Evolutionary conservation across 35 echinoderm and acorn worm genomes (phyloP).

Genomic region (Ophioderma brevispina): DNA sequence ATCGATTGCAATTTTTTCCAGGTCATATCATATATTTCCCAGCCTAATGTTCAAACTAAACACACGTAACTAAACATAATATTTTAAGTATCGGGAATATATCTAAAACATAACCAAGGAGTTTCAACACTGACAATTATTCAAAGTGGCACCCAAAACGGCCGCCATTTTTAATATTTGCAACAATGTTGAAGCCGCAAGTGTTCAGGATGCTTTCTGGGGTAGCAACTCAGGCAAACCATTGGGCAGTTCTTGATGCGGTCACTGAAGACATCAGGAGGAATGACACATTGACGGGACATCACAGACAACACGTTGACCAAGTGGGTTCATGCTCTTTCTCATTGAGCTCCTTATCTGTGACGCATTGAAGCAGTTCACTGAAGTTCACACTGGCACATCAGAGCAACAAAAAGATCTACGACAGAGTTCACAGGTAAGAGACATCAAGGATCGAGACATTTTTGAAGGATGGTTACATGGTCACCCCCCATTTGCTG

Average conservation of each 20-base stretch:
- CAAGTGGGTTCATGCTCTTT: conserved; percentile 46
- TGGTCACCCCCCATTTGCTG: conserved; percentile 4
- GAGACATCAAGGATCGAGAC: background rate
- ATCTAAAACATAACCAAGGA: too few relatives aligned
- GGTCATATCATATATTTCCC: too few relatives aligned
- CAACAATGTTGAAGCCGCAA: too few relatives aligned
- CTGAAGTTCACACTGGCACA: conserved; percentile 26
- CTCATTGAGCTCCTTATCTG: conserved; percentile 35
- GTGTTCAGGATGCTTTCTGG: too few relatives aligned
- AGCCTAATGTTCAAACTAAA: too few relatives aligned
- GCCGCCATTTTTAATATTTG: too few relatives aligned
- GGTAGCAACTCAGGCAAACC: too few relatives aligned
- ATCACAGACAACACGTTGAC: conserved; percentile 31
- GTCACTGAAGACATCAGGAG: conserved; percentile 52
- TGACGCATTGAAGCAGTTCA: conserved; percentile 37
- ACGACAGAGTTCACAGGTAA: background rate
- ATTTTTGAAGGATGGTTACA: background rate
- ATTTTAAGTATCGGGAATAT: too few relatives aligned
- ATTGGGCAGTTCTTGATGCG: conserved; percentile 67
- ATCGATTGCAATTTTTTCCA: too few relatives aligned
- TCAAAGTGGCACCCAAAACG: too few relatives aligned
- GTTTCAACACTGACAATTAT: too few relatives aligned
- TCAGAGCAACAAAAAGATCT: conserved; percentile 26
- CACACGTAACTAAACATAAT: too few relatives aligned
- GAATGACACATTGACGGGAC: conserved; percentile 46